These are phyloP conservation scores for Trissolcus basalis DNA, from an alignment of 1,140 invertebrate genomes.

Conservation along the genomic window DNA sequence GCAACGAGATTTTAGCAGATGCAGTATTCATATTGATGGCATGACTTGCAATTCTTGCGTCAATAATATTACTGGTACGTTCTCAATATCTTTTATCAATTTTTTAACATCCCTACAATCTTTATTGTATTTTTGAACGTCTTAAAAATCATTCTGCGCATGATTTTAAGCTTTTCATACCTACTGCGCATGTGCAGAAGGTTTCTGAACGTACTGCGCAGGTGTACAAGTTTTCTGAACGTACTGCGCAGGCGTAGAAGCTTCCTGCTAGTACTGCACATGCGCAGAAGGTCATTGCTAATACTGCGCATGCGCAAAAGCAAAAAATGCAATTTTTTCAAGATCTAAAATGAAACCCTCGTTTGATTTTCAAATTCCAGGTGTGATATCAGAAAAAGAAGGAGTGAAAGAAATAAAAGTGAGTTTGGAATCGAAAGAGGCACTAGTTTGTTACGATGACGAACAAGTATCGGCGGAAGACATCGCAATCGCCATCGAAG, in stretches of 20 bases:
- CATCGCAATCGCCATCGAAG: constrained; percentile 81
- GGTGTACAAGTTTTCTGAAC: too few relatives aligned
- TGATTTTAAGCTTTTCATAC: too few relatives aligned
- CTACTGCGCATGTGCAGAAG: too few relatives aligned
- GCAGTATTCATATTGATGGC: constrained; percentile 80
- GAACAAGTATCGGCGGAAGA: constrained; percentile 75
- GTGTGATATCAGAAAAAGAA: constrained; percentile 77
- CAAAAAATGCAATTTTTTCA: too few relatives aligned
- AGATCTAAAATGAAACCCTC: too few relatives aligned
- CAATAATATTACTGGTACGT: constrained; percentile 83
- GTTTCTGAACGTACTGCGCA: too few relatives aligned
- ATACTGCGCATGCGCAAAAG: too few relatives aligned
- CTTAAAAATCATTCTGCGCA: too few relatives aligned
- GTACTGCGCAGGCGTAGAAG: too few relatives aligned
- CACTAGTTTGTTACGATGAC: constrained; percentile 76
- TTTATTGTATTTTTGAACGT: neutral
- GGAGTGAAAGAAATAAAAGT: constrained; percentile 80
- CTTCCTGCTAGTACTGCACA: too few relatives aligned
- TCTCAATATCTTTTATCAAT: neutral
- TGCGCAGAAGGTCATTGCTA: too few relatives aligned
- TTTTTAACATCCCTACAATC: neutral
- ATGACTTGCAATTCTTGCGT: constrained; percentile 92
- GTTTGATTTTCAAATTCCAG: constrained; percentile 66
- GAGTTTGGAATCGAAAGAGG: constrained; percentile 79
- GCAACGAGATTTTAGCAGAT: constrained; percentile 75